phyloP scores from a whole-genome alignment of 2,888 invertebrate genomes.

The Crocallis elinguaria region DNA sequence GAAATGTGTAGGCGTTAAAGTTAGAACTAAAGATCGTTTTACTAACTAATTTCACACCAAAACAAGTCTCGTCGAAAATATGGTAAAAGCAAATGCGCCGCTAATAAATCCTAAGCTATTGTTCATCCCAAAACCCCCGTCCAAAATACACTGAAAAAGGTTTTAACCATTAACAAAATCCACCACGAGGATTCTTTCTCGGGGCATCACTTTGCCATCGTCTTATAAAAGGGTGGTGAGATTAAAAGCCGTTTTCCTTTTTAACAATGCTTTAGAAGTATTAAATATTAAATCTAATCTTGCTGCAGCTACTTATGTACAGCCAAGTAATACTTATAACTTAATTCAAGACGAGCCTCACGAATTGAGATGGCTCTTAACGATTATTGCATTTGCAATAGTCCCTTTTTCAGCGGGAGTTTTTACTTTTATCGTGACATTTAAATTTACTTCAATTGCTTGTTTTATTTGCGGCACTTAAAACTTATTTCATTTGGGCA shows the following conservation, averaged over 20 bases:
- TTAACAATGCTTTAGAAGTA: conserved; percentile 41
- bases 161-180: conserved; percentile 52
- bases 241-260: conserved; percentile 49
- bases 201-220: conserved; percentile 50
- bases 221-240: conserved; percentile 49
- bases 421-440: conserved; percentile 29
- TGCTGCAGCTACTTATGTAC: conserved; percentile 24
- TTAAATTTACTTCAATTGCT: conserved; percentile 30
- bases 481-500: conserved; percentile 26
- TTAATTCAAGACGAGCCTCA: conserved; percentile 25
- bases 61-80: conserved; percentile 18
- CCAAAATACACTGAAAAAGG: conserved; percentile 43
- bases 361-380: conserved; percentile 31
- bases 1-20: too few species aligned
- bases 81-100: conserved; percentile 34
- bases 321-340: conserved; percentile 21
- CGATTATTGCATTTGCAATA: conserved; percentile 24
- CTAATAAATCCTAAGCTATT: conserved; percentile 44
- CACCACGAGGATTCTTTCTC: conserved; percentile 41
- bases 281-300: conserved; percentile 39
- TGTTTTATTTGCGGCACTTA: conserved; percentile 27
- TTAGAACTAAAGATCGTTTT: background rate
- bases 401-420: conserved; percentile 23
- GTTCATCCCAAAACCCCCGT: conserved; percentile 43
- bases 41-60: conserved; percentile 12